phyloP scores from a whole-genome alignment of 2,797 vertebrate species.

The Vipera latastei region DNA sequence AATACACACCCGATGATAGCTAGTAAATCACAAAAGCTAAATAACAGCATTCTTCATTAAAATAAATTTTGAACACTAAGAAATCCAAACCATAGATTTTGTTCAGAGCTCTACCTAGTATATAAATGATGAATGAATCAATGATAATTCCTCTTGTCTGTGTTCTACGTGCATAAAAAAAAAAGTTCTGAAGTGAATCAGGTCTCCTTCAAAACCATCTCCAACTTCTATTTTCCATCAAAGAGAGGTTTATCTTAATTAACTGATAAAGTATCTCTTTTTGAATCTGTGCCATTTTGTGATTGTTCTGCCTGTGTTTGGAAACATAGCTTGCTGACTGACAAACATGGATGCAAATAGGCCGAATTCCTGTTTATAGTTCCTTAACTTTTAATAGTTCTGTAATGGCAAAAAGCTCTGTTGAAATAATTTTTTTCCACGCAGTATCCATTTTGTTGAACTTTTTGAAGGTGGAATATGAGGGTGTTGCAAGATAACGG shows the following conservation, averaged over 20 bases:
- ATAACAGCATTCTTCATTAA: neutral
- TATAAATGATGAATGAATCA: neutral
- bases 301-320: constrained; percentile 56
- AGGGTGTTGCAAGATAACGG: constrained; percentile 60
- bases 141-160: neutral
- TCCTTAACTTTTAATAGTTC: constrained; percentile 57
- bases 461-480: constrained; percentile 44
- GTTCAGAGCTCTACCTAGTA: neutral
- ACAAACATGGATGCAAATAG: constrained; percentile 64
- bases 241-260: neutral
- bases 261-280: neutral
- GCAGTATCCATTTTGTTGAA: constrained; percentile 42
- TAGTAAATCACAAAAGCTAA: neutral
- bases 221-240: neutral
- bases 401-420: constrained; percentile 19
- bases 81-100: neutral
- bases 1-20: neutral
- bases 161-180: neutral
- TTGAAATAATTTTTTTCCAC: constrained; percentile 19
- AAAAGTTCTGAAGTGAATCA: neutral
- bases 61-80: neutral
- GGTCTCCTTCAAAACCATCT: neutral
- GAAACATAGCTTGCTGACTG: constrained; percentile 57
- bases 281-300: constrained; percentile 57
- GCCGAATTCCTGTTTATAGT: constrained; percentile 61